Percentiles rank a stretch among this genome's conserved stretches.
Evolutionary conservation across 2,113 vertebrate species (phyloP).

Genomic region (Panthera tigris): DNA sequence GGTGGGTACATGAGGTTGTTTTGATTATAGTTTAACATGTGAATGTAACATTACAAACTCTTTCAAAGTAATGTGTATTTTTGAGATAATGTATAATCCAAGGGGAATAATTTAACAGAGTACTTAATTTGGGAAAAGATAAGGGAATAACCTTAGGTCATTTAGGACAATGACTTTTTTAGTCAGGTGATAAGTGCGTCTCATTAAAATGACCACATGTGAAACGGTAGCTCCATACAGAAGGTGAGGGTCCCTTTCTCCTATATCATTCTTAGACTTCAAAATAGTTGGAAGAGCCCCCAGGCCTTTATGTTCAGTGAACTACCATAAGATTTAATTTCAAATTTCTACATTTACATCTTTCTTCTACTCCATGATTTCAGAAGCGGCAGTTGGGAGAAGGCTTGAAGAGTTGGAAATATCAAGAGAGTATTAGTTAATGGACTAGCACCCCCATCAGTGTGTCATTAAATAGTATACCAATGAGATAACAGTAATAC

Average conservation of each 20-base stretch:
- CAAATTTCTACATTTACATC: background rate
- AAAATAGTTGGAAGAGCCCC: background rate
- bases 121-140: background rate
- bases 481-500: background rate
- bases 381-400: background rate
- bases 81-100: background rate
- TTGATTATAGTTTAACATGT: background rate
- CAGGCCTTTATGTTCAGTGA: background rate
- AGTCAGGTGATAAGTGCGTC: background rate
- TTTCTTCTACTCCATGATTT: background rate
- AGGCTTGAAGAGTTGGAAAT: background rate
- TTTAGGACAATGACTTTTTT: slow-evolving; percentile 3
- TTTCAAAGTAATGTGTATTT: background rate
- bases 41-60: background rate
- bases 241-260: background rate
- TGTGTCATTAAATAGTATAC: background rate
- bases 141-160: background rate
- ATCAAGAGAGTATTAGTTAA: background rate
- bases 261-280: background rate
- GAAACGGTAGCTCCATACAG: background rate
- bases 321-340: background rate
- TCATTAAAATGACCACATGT: background rate
- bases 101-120: background rate
- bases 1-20: background rate
- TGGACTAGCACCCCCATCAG: background rate